A percentile compares a stretch with the other conserved stretches of the same genome.
These are phyloP conservation scores for Lethrus apterus DNA, from an alignment of 1,140 invertebrate species.

Conservation along the genomic window DNA sequence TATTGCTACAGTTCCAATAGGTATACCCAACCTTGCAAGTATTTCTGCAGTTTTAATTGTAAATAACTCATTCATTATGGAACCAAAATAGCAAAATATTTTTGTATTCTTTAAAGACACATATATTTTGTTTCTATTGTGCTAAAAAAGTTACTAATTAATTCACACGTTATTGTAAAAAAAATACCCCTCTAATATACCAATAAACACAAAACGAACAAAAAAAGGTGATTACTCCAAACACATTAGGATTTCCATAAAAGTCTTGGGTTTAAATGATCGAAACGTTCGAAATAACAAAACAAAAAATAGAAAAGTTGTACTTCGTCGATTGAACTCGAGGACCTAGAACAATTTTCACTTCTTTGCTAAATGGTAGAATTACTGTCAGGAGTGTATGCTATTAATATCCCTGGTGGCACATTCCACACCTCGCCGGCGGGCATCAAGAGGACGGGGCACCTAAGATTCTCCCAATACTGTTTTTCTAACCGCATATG, in stretches of 20 bases:
- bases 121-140: too few relatives aligned
- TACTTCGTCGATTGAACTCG: conserved; percentile 7
- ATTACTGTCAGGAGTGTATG: conserved; percentile 13
- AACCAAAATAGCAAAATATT: background rate
- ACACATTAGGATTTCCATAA: background rate
- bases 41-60: too few relatives aligned
- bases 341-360: conserved; percentile 14
- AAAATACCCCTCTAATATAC: too few relatives aligned
- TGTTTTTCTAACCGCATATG: conserved; percentile 11
- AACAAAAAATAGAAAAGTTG: conserved; percentile 5
- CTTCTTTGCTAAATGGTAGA: conserved; percentile 15
- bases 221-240: background rate
- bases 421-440: conserved; percentile 14
- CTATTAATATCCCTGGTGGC: conserved; percentile 14
- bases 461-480: conserved; percentile 13
- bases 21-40: too few relatives aligned
- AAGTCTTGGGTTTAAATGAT: background rate
- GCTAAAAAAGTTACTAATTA: too few relatives aligned
- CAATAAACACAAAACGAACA: background rate
- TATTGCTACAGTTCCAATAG: too few relatives aligned
- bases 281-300: conserved; percentile 6
- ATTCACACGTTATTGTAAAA: too few relatives aligned
- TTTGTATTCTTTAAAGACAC: background rate
- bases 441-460: background rate
- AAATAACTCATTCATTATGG: background rate